phyloP scores from a whole-genome alignment of 2,888 invertebrate genomes.

The Morinoia aosen region DNA sequence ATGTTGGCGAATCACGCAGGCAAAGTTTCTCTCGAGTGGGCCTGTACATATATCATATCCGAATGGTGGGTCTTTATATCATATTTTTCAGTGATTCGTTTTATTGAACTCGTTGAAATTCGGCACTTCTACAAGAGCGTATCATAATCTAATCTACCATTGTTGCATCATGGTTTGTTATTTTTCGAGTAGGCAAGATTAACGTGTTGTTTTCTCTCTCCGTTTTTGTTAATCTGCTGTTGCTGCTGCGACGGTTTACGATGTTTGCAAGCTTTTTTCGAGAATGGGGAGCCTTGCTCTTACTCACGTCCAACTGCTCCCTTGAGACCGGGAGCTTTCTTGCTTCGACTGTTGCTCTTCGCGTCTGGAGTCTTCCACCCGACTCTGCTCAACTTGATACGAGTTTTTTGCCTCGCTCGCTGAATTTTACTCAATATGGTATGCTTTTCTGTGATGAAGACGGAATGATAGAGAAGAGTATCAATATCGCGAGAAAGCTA shows the following conservation, averaged over 20 bases:
- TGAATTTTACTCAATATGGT: not conserved
- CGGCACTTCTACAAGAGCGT: not conserved
- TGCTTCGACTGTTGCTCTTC: not conserved
- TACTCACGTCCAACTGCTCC: constrained; percentile 12
- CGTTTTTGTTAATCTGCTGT: not conserved
- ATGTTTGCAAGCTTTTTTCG: not conserved
- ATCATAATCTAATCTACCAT: not conserved
- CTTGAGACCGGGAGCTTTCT: not conserved
- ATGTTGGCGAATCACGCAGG: not conserved
- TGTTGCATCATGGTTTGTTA: not conserved
- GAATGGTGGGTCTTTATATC: not conserved
- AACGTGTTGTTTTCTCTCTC: not conserved
- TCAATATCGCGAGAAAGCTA: not conserved
- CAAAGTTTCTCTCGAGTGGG: not conserved
- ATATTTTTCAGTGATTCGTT: too few species aligned
- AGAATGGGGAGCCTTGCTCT: not conserved
- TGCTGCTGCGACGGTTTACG: constrained; percentile 3
- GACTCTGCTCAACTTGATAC: not conserved
- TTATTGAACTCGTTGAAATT: not conserved
- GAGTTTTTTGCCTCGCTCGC: not conserved
- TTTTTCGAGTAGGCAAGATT: not conserved
- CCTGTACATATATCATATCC: too few species aligned
- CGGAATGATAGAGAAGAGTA: not conserved
- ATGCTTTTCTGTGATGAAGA: not conserved
- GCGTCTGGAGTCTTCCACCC: not conserved